Percentiles rank a stretch among this genome's conserved stretches.
Evolutionary conservation across 1,140 invertebrate species (phyloP).

Genomic region (Thrips palmi): DNA sequence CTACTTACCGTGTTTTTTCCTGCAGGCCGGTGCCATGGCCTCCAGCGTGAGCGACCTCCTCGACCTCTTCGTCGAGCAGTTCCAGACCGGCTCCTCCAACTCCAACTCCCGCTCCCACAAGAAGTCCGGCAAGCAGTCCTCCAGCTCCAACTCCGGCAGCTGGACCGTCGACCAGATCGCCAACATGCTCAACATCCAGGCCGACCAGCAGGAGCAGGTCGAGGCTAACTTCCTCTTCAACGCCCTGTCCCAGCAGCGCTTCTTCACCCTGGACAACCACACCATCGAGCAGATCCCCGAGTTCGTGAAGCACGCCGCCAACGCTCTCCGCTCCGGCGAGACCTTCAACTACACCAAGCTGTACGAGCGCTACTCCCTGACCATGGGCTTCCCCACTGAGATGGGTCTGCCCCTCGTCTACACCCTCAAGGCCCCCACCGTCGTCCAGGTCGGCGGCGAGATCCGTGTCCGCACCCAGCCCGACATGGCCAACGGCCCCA

Average conservation of each 20-base stretch:
- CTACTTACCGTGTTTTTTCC: constrained; percentile 2
- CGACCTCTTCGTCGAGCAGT: constrained; percentile 22
- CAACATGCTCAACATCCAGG: constrained; percentile 33
- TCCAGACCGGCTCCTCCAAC: constrained; percentile 14
- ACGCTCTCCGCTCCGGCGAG: constrained; percentile 24
- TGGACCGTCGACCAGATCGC: constrained; percentile 30
- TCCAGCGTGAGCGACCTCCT: constrained; percentile 30
- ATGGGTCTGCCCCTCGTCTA: constrained; percentile 44
- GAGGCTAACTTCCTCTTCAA: constrained; percentile 32
- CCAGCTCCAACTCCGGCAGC: constrained; percentile 16
- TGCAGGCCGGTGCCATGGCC: constrained; percentile 21
- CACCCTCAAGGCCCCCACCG: constrained; percentile 30
- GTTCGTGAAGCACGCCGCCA: constrained; percentile 18
- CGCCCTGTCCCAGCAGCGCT: constrained; percentile 23
- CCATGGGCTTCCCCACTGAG: constrained; percentile 40
- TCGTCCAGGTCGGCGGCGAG: constrained; percentile 26
- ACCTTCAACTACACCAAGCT: constrained; percentile 34
- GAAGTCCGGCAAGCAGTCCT: constrained; percentile 15
- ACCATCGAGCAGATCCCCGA: constrained; percentile 27
- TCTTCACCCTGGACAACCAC: constrained; percentile 33
- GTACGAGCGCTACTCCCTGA: constrained; percentile 27
- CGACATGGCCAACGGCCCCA: constrained; percentile 15
- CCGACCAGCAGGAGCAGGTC: constrained; percentile 27
- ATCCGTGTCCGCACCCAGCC: constrained; percentile 23
- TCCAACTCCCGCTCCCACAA: constrained; percentile 14